Evolutionary conservation across 2,888 invertebrate genomes (phyloP).

Genomic region (Iselma pallidipennis): DNA sequence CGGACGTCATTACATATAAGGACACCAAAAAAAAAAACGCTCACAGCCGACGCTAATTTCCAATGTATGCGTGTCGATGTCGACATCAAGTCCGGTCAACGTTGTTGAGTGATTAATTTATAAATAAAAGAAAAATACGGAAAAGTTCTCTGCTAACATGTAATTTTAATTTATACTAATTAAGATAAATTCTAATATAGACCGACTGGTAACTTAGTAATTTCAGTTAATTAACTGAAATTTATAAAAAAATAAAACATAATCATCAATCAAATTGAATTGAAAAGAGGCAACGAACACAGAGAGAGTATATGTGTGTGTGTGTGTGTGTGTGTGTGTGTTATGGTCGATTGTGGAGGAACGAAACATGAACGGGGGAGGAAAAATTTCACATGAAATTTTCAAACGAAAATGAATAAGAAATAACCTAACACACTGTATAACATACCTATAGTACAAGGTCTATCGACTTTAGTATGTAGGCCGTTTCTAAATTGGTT

Average conservation of each 20-base stretch:
- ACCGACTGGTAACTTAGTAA: slow-evolving; percentile 2
- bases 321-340: too few species aligned
- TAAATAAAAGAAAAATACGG: slow-evolving; percentile 24
- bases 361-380: background rate
- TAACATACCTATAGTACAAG: background rate
- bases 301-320: too few species aligned
- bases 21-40: background rate
- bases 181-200: slow-evolving; percentile 23
- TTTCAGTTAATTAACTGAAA: slow-evolving; percentile 18
- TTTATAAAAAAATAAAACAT: background rate
- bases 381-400: background rate
- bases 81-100: slow-evolving; percentile 4
- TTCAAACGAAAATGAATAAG: background rate
- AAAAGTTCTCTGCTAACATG: slow-evolving; percentile 15
- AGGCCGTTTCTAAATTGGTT: slow-evolving; percentile 13
- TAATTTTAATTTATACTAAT: slow-evolving; percentile 26
- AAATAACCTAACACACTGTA: background rate
- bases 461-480: background rate
- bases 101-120: slow-evolving; percentile 22
- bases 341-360: too few species aligned
- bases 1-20: background rate
- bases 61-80: slow-evolving; percentile 15
- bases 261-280: background rate
- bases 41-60: slow-evolving; percentile 4
- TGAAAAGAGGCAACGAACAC: too few species aligned